These are phyloP conservation scores for Neodiprion pinetum DNA, from an alignment of 1,140 invertebrate species.

Conservation along the genomic window DNA sequence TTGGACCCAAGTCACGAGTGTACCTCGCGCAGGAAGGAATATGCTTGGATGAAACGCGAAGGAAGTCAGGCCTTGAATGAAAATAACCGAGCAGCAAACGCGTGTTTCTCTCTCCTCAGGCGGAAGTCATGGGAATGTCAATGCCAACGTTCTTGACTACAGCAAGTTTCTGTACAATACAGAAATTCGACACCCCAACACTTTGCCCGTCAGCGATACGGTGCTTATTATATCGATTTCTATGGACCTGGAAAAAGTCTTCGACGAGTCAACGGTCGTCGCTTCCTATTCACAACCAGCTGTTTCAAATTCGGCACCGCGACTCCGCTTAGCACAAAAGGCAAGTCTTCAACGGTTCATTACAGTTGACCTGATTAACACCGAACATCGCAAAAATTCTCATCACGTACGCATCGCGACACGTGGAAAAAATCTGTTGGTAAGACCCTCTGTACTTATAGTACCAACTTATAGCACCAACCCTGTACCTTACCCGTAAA, in stretches of 20 bases:
- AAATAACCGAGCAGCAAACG: not conserved
- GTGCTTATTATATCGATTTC: too few relatives aligned
- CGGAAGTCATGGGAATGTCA: too few relatives aligned
- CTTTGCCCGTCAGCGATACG: too few relatives aligned
- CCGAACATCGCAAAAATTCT: not conserved
- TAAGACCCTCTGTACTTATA: too few relatives aligned
- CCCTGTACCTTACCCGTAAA: too few relatives aligned
- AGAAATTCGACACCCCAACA: too few relatives aligned
- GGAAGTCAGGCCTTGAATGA: not conserved
- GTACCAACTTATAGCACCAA: too few relatives aligned
- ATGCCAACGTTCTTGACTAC: too few relatives aligned
- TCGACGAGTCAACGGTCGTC: not conserved
- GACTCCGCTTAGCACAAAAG: not conserved
- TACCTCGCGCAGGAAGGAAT: not conserved
- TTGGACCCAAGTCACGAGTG: not conserved
- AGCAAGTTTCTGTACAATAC: not conserved
- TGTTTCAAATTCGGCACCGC: slow-evolving; percentile 1
- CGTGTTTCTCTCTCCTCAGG: not conserved
- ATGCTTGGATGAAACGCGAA: not conserved
- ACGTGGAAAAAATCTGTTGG: too few relatives aligned
- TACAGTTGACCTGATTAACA: not conserved
- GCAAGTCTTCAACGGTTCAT: not conserved
- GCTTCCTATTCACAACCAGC: not conserved
- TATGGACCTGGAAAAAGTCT: not conserved
- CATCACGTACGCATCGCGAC: too few relatives aligned